Percentiles rank a stretch among this genome's conserved stretches.
phyloP scores from a whole-genome alignment of 2,797 vertebrate species.

The Cynopterus sphinx region DNA sequence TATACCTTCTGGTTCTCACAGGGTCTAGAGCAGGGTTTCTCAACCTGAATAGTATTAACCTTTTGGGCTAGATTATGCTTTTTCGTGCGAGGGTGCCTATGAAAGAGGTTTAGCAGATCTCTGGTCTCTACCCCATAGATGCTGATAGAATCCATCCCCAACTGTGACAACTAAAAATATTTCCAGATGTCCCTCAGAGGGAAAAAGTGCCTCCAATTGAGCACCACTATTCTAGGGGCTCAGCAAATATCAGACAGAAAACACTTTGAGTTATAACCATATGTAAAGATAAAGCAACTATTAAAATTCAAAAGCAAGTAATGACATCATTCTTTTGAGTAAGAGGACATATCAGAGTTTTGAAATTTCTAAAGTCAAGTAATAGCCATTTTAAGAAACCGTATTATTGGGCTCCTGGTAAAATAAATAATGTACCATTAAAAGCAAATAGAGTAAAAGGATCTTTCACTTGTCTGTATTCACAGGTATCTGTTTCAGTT shows the following conservation, averaged over 20 bases:
- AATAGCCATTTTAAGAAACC: background rate
- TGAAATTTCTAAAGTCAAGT: background rate
- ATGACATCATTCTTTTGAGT: background rate
- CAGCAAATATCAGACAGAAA: constrained; percentile 1
- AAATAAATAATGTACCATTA: background rate
- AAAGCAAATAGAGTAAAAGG: background rate
- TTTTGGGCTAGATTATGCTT: background rate
- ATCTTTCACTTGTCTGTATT: background rate
- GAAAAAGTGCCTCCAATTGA: background rate
- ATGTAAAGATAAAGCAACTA: constrained; percentile 17
- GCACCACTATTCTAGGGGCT: background rate
- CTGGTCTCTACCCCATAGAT: background rate
- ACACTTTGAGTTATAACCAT: background rate
- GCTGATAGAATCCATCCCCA: background rate
- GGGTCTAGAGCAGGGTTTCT: background rate
- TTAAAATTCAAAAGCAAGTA: constrained; percentile 1
- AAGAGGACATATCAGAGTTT: background rate
- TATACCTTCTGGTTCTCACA: background rate
- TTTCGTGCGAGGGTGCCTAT: background rate
- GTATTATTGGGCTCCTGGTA: background rate
- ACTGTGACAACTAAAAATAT: background rate
- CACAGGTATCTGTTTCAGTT: constrained; percentile 45
- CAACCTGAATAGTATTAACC: background rate
- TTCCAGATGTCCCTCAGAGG: background rate
- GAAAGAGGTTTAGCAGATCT: background rate